Conservation (phyloP, 1,140 invertebrate species). For the Radopholus similis region DNA sequence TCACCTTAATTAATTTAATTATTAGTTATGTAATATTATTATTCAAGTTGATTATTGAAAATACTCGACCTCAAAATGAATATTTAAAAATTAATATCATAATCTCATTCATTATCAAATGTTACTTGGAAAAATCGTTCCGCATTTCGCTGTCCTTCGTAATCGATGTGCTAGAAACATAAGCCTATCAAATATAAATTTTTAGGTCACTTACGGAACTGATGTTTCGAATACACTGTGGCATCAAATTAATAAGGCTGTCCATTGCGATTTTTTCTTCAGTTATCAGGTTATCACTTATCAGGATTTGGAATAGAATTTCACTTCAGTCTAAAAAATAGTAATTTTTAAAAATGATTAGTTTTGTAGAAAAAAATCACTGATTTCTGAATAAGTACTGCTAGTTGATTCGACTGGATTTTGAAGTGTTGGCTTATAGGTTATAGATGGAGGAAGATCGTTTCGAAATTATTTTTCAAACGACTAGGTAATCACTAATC, state of each 20-base stretch:
- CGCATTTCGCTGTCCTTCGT: conserved; percentile 36
- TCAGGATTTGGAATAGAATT: too few species aligned
- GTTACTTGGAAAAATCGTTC: conserved; percentile 40
- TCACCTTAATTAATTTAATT: conserved; percentile 41
- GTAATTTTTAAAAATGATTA: too few species aligned
- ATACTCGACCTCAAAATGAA: conserved; percentile 16
- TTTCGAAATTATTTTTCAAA: too few species aligned
- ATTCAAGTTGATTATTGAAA: background rate
- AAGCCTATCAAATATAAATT: background rate
- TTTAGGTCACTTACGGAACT: conserved; percentile 1
- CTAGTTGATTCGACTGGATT: too few species aligned
- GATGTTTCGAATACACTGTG: background rate
- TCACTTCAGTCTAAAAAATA: too few species aligned
- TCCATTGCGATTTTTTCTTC: too few species aligned
- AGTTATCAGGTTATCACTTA: too few species aligned
- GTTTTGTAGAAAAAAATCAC: too few species aligned
- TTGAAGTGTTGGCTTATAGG: too few species aligned
- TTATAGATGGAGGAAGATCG: too few species aligned
- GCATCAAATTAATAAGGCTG: background rate
- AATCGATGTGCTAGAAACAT: conserved; percentile 30
- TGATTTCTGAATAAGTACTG: too few species aligned
- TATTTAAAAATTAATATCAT: conserved; percentile 14
- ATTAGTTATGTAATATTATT: background rate
- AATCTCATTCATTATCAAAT: background rate
- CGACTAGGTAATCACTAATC: too few species aligned